Evolutionary conservation across 2,888 invertebrate genomes (phyloP).

Genomic region (Cephus sareptanus): DNA sequence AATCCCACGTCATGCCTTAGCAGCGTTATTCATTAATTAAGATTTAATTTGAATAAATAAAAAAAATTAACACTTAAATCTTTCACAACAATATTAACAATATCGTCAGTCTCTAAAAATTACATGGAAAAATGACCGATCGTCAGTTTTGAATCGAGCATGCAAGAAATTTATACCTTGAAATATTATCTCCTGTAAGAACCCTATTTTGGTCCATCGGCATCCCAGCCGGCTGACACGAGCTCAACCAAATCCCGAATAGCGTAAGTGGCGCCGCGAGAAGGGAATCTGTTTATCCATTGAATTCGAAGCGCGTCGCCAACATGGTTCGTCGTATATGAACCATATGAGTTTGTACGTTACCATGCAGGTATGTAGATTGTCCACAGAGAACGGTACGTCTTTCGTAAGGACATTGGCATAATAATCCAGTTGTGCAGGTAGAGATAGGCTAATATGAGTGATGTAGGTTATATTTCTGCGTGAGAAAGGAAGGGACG

Average conservation of each 20-base stretch:
- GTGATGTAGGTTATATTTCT: background rate
- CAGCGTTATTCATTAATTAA: no score
- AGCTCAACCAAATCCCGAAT: background rate
- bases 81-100: background rate
- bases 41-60: no score
- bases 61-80: background rate
- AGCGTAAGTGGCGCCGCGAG: background rate
- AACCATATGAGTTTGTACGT: background rate
- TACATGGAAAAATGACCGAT: background rate
- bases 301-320: background rate
- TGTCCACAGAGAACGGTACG: background rate
- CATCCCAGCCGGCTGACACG: background rate
- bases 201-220: background rate
- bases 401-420: background rate
- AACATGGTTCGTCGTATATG: background rate
- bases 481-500: background rate
- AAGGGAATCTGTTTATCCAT: background rate
- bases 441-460: background rate
- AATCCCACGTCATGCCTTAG: no score
- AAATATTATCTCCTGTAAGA: background rate
- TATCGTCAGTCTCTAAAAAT: background rate
- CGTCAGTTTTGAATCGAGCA: background rate
- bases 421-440: background rate
- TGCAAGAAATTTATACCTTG: background rate
- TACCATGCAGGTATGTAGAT: background rate